phyloP scores from a whole-genome alignment of 2,113 vertebrate genomes.

The Ceratotherium simum region DNA sequence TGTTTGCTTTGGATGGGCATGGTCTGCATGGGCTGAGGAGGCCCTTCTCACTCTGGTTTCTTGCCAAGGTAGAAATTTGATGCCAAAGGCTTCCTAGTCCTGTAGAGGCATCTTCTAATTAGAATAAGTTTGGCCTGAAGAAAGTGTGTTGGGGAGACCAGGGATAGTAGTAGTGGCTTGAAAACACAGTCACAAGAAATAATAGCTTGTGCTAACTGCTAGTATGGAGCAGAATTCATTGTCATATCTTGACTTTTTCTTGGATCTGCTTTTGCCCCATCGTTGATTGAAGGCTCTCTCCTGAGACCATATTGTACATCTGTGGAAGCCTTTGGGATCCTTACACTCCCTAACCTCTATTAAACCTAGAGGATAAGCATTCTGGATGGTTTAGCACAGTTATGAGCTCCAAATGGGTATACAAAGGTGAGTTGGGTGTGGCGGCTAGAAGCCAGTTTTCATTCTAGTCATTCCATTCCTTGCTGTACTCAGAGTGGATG shows the following conservation, averaged over 20 bases:
- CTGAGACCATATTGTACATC: neutral
- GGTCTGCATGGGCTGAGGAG: conserved; percentile 62
- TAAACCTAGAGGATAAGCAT: neutral
- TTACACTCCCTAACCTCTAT: neutral
- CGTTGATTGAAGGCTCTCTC: neutral
- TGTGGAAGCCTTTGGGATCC: neutral
- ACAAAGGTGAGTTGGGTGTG: neutral
- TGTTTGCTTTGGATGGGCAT: conserved; percentile 83
- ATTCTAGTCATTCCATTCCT: neutral
- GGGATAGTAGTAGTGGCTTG: neutral
- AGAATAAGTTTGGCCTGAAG: conserved; percentile 58
- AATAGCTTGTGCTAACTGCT: neutral
- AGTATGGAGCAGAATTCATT: neutral
- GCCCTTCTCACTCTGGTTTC: conserved; percentile 70
- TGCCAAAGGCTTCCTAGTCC: conserved; percentile 67
- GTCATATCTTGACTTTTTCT: neutral
- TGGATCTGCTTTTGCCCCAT: neutral
- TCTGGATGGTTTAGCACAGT: neutral
- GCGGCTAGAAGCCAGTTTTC: conserved; percentile 13
- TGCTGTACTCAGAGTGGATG: neutral
- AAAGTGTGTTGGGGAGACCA: neutral
- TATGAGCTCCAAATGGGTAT: neutral
- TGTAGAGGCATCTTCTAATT: conserved; percentile 7
- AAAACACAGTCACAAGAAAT: conserved; percentile 5
- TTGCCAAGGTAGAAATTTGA: conserved; percentile 69